Evolutionary conservation across 53 echinoderm and acorn worm species (phyloP).

Genomic region (Patiria pectinifera): DNA sequence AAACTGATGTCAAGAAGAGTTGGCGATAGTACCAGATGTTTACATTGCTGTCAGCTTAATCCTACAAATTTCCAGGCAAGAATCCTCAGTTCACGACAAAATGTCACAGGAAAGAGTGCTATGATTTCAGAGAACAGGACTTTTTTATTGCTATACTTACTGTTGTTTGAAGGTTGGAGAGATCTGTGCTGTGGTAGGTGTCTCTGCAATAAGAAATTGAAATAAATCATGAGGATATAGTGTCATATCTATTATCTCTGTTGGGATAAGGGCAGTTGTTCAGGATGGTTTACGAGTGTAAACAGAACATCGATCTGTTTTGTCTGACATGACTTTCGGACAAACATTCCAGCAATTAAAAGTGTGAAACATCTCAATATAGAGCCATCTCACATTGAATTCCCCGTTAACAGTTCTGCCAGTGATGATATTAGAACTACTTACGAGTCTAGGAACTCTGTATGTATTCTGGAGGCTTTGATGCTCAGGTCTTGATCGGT

Average conservation of each 20-base stretch:
- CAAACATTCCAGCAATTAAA: too few species aligned
- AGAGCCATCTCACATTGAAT: too few species aligned
- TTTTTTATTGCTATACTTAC: slow-evolving; percentile 66
- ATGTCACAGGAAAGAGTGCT: too few species aligned
- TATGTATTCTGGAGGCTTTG: slow-evolving; percentile 70
- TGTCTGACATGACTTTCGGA: too few species aligned
- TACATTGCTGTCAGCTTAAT: too few species aligned
- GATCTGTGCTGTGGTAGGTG: slow-evolving; percentile 81
- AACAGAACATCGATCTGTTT: too few species aligned
- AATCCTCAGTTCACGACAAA: background rate
- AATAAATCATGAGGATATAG: background rate
- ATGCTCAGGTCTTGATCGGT: slow-evolving; percentile 73
- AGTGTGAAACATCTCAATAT: too few species aligned
- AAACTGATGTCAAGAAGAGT: too few species aligned
- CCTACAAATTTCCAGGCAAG: background rate
- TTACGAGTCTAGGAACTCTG: slow-evolving; percentile 69
- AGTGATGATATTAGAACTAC: background rate
- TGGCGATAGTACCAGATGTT: too few species aligned
- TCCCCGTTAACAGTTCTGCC: too few species aligned
- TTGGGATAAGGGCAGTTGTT: background rate
- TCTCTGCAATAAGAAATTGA: slow-evolving; percentile 60
- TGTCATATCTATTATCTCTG: background rate
- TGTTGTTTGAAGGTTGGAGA: slow-evolving; percentile 87
- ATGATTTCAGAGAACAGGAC: background rate
- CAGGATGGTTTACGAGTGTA: background rate